Percentiles rank a stretch among this genome's conserved stretches.
Conservation (phyloP, 2,888 invertebrate genomes). For the Agrochola macilenta region DNA sequence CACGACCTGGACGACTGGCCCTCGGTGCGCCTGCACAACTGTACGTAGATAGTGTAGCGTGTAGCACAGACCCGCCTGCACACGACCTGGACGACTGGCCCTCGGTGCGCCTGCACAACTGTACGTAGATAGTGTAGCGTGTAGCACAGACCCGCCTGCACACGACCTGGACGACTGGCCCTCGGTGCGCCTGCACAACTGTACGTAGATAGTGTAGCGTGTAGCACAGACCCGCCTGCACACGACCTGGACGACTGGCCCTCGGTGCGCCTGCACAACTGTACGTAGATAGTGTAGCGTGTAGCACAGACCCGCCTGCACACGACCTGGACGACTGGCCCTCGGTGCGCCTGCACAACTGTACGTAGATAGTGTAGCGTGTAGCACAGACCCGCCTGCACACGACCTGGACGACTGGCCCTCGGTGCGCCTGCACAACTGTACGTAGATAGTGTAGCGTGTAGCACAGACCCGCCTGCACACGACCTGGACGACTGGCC, state of each 20-base stretch:
- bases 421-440: conserved; percentile 79
- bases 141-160: conserved; percentile 13
- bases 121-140: conserved; percentile 27
- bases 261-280: conserved; percentile 78
- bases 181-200: conserved; percentile 78
- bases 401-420: conserved; percentile 80
- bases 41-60: conserved; percentile 37
- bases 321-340: conserved; percentile 75
- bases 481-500: conserved; percentile 79
- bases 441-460: conserved; percentile 65
- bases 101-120: conserved; percentile 30
- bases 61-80: background rate
- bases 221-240: conserved; percentile 51
- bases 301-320: no score
- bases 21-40: conserved; percentile 41
- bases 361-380: conserved; percentile 13
- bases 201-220: conserved; percentile 59
- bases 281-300: conserved; percentile 56
- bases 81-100: conserved; percentile 18
- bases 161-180: conserved; percentile 78
- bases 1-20: conserved; percentile 17
- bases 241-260: conserved; percentile 77
- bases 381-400: conserved; percentile 24
- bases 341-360: conserved; percentile 78
- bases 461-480: conserved; percentile 24